Evolutionary conservation across 2,113 vertebrate genomes (phyloP).

Genomic region (Dicrurus megarhynchus): DNA sequence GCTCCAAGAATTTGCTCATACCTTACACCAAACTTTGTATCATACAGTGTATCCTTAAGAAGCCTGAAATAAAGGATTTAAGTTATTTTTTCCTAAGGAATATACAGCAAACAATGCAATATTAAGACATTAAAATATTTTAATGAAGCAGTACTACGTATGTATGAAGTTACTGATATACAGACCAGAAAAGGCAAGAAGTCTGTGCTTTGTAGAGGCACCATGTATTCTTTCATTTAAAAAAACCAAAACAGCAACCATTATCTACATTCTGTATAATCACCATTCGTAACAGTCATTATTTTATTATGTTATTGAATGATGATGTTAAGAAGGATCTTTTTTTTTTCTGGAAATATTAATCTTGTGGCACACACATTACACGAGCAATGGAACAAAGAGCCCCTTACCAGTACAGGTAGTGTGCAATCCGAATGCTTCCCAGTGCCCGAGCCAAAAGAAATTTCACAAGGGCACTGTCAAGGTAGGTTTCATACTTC

Average conservation of each 20-base stretch:
- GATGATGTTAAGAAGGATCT: not conserved
- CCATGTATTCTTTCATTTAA: not conserved
- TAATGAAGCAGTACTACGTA: not conserved
- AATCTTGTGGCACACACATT: not conserved
- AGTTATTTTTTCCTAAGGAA: not conserved
- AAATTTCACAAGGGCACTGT: constrained; percentile 87
- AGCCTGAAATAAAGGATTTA: constrained; percentile 80
- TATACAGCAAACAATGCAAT: not conserved
- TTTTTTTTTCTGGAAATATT: not conserved
- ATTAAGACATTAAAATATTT: not conserved
- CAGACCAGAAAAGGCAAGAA: not conserved
- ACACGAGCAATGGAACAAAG: not conserved
- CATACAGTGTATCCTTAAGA: constrained; percentile 91
- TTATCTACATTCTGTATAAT: not conserved
- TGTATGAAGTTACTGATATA: not conserved
- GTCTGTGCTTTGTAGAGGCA: not conserved
- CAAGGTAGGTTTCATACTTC: constrained; percentile 93
- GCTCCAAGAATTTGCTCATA: constrained; percentile 90
- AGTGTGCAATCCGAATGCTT: constrained; percentile 90
- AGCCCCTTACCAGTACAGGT: constrained; percentile 89
- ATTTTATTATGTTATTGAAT: not conserved
- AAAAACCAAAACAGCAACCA: not conserved
- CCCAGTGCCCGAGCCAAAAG: constrained; percentile 89
- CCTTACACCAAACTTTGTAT: constrained; percentile 83
- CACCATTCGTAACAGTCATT: not conserved